These are phyloP conservation scores for Nylanderia fulva DNA, from an alignment of 1,140 invertebrate genomes.

Conservation along the genomic window DNA sequence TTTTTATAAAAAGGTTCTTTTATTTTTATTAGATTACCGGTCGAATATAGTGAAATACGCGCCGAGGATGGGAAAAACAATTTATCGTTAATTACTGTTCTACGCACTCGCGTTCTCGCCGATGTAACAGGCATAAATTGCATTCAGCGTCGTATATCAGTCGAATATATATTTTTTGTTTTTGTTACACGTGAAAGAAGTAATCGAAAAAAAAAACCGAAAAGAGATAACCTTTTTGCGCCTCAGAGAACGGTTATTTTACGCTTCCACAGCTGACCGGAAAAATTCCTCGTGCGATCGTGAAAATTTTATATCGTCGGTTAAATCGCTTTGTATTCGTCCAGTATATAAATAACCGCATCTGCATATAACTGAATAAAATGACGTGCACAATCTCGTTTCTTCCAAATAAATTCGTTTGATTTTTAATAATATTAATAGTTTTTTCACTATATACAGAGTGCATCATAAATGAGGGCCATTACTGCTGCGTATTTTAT, in stretches of 20 bases:
- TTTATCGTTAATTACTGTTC: slow-evolving; percentile 62
- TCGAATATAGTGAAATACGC: slow-evolving; percentile 20
- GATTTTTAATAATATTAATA: neutral
- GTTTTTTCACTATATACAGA: too few species aligned
- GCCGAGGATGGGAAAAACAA: slow-evolving; percentile 18
- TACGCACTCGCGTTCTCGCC: slow-evolving; percentile 3
- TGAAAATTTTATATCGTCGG: slow-evolving; percentile 44
- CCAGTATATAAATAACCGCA: slow-evolving; percentile 24
- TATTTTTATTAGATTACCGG: neutral
- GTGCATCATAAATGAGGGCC: too few species aligned
- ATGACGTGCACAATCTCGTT: neutral
- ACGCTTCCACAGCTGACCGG: slow-evolving; percentile 16
- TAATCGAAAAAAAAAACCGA: slow-evolving; percentile 42
- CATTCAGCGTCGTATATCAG: slow-evolving; percentile 22
- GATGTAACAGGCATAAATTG: slow-evolving; percentile 38
- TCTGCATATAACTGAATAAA: neutral
- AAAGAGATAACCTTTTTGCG: neutral
- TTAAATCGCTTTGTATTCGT: slow-evolving; percentile 16
- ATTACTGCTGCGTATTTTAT: too few species aligned
- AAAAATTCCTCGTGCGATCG: slow-evolving; percentile 19
- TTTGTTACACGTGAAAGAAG: slow-evolving; percentile 47
- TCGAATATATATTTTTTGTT: slow-evolving; percentile 39
- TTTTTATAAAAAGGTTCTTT: slow-evolving; percentile 23
- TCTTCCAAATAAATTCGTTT: neutral
- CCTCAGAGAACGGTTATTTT: slow-evolving; percentile 33